Conservation (phyloP, 2,113 vertebrate species). For the Cromileptes altivelis region DNA sequence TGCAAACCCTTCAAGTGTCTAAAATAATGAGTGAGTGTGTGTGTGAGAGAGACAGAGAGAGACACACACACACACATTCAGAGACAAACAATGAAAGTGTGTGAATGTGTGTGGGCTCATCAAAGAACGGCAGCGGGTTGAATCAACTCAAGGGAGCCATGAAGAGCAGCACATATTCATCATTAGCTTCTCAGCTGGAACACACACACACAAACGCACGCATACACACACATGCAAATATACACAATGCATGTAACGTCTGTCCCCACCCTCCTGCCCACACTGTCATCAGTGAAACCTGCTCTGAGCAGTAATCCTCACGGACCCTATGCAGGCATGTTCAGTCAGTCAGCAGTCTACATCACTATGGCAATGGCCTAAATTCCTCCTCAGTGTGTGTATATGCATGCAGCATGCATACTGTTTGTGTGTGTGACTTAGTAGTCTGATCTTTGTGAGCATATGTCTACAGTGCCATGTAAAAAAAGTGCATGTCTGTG, state of each 20-base stretch:
- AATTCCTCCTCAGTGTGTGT: constrained; percentile 47
- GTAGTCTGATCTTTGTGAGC: neutral
- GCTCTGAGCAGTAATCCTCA: constrained; percentile 48
- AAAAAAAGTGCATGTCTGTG: neutral
- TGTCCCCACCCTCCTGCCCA: constrained; percentile 4
- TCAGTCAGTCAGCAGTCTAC: constrained; percentile 51
- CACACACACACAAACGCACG: neutral
- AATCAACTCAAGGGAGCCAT: constrained; percentile 41
- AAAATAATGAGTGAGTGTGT: constrained; percentile 5
- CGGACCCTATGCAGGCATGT: constrained; percentile 24
- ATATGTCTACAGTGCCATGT: neutral
- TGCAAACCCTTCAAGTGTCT: constrained; percentile 30
- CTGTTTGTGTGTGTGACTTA: neutral
- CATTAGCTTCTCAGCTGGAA: constrained; percentile 28
- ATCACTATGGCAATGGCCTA: constrained; percentile 71
- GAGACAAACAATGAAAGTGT: constrained; percentile 15
- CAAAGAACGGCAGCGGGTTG: constrained; percentile 49
- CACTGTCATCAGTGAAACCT: constrained; percentile 28
- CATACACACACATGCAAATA: neutral
- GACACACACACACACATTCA: neutral
- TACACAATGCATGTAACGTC: neutral
- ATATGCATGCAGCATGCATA: neutral
- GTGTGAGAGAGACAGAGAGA: neutral
- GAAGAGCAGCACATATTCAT: constrained; percentile 51
- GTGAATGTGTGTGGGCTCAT: constrained; percentile 51